Evolutionary conservation across 2,797 vertebrate genomes (phyloP).

Genomic region (Myotis vivesi): DNA sequence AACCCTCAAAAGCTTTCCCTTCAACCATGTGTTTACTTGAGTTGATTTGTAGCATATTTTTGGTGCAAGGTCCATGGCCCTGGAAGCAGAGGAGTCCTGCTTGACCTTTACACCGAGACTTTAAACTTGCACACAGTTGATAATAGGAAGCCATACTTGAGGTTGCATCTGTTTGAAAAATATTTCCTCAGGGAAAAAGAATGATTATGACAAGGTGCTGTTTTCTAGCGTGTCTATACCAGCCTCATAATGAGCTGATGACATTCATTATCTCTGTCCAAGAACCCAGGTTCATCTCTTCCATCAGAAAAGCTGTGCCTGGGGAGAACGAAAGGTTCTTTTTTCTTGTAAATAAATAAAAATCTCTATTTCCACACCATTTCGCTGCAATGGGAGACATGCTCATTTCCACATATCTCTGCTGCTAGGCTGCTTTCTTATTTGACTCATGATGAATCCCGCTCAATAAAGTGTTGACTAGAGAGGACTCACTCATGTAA

Average conservation of each 20-base stretch:
- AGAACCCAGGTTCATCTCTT: background rate
- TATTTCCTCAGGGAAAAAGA: background rate
- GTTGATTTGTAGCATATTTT: background rate
- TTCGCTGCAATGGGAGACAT: background rate
- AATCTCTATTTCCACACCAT: fast-evolving
- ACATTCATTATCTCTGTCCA: background rate
- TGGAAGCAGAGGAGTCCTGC: background rate
- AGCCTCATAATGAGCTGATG: constrained; percentile 26
- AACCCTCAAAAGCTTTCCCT: background rate
- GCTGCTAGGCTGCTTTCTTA: background rate
- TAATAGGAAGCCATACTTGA: background rate
- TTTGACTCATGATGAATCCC: background rate
- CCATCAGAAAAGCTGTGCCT: constrained; percentile 18
- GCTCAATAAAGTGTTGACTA: background rate
- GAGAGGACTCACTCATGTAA: background rate
- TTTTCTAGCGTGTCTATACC: constrained; percentile 22
- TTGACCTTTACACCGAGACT: background rate
- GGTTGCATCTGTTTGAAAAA: constrained; percentile 10
- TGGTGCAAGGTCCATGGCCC: background rate
- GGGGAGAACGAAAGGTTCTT: constrained; percentile 37
- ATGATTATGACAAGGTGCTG: constrained; percentile 14
- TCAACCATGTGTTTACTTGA: background rate
- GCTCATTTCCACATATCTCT: background rate
- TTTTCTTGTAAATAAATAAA: background rate
- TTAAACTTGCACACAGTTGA: background rate